Evolutionary conservation across 2,797 vertebrate genomes (phyloP).

Genomic region (Onychomys leucogaster): DNA sequence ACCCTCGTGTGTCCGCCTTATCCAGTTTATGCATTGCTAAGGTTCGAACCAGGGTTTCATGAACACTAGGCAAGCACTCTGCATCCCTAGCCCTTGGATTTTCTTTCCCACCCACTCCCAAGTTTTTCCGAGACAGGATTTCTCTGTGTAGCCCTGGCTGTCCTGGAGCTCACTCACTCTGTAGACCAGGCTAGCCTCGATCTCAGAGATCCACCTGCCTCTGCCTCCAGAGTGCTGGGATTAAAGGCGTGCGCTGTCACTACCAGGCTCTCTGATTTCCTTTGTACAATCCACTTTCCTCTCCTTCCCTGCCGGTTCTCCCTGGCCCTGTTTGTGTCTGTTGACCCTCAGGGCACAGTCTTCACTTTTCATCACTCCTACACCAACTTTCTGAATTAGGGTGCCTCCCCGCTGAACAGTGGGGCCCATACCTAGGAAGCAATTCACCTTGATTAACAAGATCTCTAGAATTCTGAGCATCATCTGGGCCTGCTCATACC

Average conservation of each 20-base stretch:
- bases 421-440: not conserved
- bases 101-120: not conserved
- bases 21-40: not conserved
- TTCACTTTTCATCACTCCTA: not conserved
- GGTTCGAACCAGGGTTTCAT: not conserved
- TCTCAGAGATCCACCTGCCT: not conserved
- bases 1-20: accelerated
- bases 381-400: not conserved
- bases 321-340: not conserved
- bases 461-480: not conserved
- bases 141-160: not conserved
- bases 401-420: not conserved
- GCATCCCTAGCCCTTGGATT: not conserved
- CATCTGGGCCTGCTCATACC: not conserved
- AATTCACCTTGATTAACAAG: not conserved
- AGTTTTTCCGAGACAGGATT: not conserved
- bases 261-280: not conserved
- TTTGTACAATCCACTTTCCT: not conserved
- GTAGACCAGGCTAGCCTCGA: not conserved
- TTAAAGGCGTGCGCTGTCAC: not conserved
- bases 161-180: not conserved
- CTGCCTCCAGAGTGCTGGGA: not conserved
- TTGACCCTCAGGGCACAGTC: not conserved
- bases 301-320: not conserved
- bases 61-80: not conserved